Percentiles rank a stretch among this genome's conserved stretches.
Evolutionary conservation across 2,888 invertebrate genomes (phyloP).

Genomic region (Stenoptilia bipunctidactyla): DNA sequence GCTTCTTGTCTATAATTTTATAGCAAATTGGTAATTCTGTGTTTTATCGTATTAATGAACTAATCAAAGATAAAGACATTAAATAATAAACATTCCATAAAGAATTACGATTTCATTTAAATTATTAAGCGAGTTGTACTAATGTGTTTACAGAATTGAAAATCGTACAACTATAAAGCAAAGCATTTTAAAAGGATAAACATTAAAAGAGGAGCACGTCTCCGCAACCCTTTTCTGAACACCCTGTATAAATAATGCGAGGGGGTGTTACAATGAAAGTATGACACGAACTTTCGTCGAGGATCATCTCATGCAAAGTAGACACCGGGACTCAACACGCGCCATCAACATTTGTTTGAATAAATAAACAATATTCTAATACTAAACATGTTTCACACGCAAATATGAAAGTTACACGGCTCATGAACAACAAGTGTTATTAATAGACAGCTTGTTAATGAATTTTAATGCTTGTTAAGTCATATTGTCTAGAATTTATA

Average conservation of each 20-base stretch:
- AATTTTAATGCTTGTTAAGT: constrained; percentile 10
- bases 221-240: constrained; percentile 19
- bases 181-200: too few relatives aligned
- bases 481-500: too few relatives aligned
- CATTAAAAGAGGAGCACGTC: too few relatives aligned
- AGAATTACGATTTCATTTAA: too few relatives aligned
- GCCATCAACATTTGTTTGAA: constrained; percentile 11
- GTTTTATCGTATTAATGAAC: too few relatives aligned
- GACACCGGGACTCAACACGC: constrained; percentile 27
- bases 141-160: too few relatives aligned
- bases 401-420: constrained; percentile 31
- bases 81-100: too few relatives aligned
- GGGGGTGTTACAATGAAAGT: constrained; percentile 23
- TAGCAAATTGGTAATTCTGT: too few relatives aligned
- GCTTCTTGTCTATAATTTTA: too few relatives aligned
- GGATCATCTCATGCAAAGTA: constrained; percentile 27
- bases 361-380: constrained; percentile 34
- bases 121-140: too few relatives aligned
- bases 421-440: constrained; percentile 28
- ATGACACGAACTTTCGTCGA: constrained; percentile 18
- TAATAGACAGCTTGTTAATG: constrained; percentile 16
- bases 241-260: constrained; percentile 28
- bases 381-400: constrained; percentile 24
- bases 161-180: too few relatives aligned
- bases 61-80: too few relatives aligned